These are phyloP conservation scores for Dicrurus megarhynchus DNA, from an alignment of 2,113 vertebrate species.

Conservation along the genomic window DNA sequence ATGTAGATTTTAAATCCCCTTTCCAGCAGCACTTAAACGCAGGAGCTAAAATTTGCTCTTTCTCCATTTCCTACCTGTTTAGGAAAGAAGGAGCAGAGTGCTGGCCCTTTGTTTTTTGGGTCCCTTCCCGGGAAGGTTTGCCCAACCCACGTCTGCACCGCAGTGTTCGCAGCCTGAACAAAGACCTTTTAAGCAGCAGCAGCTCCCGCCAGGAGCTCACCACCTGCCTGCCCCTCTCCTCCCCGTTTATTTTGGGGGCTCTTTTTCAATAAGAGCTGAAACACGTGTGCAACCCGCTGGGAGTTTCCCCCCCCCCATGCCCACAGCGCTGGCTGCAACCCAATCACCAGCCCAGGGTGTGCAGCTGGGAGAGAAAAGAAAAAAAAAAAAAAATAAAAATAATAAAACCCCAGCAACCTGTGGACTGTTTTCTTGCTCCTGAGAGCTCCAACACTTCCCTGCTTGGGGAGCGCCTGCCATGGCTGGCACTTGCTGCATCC, in stretches of 20 bases:
- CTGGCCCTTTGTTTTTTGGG: conserved; percentile 25
- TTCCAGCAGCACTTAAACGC: conserved; percentile 15
- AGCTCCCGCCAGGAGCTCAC: conserved; percentile 18
- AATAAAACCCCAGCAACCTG: conserved; percentile 2
- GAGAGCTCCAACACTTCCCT: neutral
- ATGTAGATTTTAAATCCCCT: neutral
- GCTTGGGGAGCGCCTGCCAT: neutral
- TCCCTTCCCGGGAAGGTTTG: neutral
- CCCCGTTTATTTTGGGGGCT: neutral
- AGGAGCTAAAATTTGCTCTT: conserved; percentile 43
- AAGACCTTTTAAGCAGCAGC: conserved; percentile 1
- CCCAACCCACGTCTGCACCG: neutral
- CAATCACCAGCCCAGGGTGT: neutral
- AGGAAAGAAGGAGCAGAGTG: neutral
- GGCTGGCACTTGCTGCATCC: neutral
- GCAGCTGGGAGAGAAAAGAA: conserved; percentile 39
- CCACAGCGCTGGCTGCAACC: conserved; percentile 7
- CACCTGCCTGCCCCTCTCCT: conserved; percentile 60
- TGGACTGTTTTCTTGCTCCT: conserved; percentile 59
- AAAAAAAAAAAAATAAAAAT: too few relatives aligned
- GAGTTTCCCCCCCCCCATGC: neutral
- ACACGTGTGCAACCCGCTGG: conserved; percentile 14
- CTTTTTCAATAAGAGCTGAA: conserved; percentile 39
- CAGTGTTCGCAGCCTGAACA: neutral
- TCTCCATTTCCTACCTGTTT: conserved; percentile 56